Percentiles rank a stretch among this genome's conserved stretches.
These are phyloP conservation scores for Entomyzon cyanotis DNA, from an alignment of 2,113 vertebrate species.

Conservation along the genomic window DNA sequence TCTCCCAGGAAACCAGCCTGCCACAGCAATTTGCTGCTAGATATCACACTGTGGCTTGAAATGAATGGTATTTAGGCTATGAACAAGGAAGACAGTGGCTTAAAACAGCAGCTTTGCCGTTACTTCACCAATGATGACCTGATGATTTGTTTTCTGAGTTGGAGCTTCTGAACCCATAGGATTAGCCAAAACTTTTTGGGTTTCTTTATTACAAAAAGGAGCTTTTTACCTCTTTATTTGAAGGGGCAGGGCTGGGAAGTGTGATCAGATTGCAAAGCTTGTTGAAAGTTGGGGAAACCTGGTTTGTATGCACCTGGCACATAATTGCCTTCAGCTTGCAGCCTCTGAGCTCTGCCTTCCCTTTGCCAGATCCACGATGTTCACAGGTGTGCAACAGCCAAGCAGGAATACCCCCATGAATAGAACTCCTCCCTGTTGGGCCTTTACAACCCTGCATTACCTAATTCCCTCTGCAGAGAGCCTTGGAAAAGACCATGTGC, in stretches of 20 bases:
- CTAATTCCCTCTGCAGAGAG: background rate
- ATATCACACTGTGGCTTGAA: background rate
- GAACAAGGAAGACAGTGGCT: background rate
- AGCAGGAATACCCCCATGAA: background rate
- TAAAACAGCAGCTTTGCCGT: background rate
- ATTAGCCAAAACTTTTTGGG: background rate
- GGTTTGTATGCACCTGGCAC: background rate
- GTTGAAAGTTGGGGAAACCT: background rate
- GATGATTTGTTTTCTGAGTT: background rate
- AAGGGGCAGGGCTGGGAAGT: background rate
- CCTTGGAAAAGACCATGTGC: background rate
- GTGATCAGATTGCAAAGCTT: background rate
- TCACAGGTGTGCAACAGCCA: background rate
- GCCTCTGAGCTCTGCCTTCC: background rate
- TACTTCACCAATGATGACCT: background rate
- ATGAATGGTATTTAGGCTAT: background rate
- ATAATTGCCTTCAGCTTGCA: background rate
- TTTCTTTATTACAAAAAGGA: background rate
- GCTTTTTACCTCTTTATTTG: background rate
- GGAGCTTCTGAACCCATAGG: background rate
- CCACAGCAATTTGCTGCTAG: background rate
- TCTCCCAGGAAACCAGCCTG: background rate
- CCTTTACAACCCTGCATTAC: background rate
- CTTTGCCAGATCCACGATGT: background rate
- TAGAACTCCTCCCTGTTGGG: background rate